phyloP scores from a whole-genome alignment of 2,113 vertebrate species.

The Pyxicephalus adspersus region DNA sequence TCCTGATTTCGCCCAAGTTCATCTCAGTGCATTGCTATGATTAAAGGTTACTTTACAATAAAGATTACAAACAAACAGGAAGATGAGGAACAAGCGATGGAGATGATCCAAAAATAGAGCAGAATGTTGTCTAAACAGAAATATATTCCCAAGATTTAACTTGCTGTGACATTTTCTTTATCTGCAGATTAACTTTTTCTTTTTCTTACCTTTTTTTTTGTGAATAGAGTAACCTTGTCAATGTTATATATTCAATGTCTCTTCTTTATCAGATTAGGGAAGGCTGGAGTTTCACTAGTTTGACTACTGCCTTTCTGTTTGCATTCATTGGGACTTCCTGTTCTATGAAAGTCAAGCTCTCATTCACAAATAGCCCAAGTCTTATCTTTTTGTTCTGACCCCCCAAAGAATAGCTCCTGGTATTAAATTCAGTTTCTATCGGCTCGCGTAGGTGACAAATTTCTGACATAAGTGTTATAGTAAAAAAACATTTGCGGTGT shows the following conservation, averaged over 20 bases:
- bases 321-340: constrained; percentile 85
- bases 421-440: constrained; percentile 62
- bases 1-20: background rate
- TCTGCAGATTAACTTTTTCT: constrained; percentile 68
- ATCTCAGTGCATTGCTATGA: constrained; percentile 22
- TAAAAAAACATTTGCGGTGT: background rate
- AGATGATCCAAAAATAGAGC: constrained; percentile 1
- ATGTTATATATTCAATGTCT: constrained; percentile 56
- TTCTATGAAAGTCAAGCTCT: constrained; percentile 85
- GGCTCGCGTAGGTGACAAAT: constrained; percentile 70
- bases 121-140: background rate
- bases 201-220: constrained; percentile 11
- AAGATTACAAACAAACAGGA: constrained; percentile 28
- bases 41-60: constrained; percentile 30
- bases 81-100: background rate
- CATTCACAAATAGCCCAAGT: constrained; percentile 77
- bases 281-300: constrained; percentile 82
- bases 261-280: constrained; percentile 82
- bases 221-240: constrained; percentile 37
- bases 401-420: constrained; percentile 66
- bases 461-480: constrained; percentile 51
- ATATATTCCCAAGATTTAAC: background rate
- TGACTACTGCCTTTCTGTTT: constrained; percentile 71
- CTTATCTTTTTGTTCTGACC: constrained; percentile 86
- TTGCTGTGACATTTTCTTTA: constrained; percentile 29